Conservation (phyloP, 2,113 vertebrate genomes). For the Sorex fumeus region DNA sequence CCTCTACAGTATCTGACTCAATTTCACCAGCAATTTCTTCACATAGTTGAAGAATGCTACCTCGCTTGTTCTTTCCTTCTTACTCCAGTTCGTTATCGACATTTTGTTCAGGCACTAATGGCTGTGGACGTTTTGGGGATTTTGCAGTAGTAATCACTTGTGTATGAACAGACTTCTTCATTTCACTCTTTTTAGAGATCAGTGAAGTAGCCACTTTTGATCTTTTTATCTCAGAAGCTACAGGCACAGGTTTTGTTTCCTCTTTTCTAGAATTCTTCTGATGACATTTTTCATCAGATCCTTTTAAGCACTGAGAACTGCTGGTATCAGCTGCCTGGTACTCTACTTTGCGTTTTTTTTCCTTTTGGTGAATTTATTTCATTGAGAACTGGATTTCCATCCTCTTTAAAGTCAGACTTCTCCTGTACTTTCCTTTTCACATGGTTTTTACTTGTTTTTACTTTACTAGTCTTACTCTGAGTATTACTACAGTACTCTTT, state of each 20-base stretch:
- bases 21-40: constrained; percentile 99
- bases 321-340: constrained; percentile 68
- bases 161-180: constrained; percentile 81
- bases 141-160: constrained; percentile 83
- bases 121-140: constrained; percentile 81
- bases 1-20: constrained; percentile 96
- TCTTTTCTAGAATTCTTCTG: constrained; percentile 77
- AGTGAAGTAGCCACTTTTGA: constrained; percentile 76
- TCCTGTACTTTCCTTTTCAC: constrained; percentile 83
- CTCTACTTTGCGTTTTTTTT: constrained; percentile 82
- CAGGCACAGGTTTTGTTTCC: constrained; percentile 57
- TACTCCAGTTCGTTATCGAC: constrained; percentile 75
- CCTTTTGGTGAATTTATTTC: constrained; percentile 84
- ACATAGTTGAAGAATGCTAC: constrained; percentile 97
- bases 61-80: constrained; percentile 89
- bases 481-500: constrained; percentile 57
- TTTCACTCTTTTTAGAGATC: constrained; percentile 74
- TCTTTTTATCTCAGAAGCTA: constrained; percentile 75
- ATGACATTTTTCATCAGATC: constrained; percentile 62
- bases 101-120: constrained; percentile 80
- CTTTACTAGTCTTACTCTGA: constrained; percentile 82
- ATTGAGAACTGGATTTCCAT: constrained; percentile 61
- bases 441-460: constrained; percentile 80
- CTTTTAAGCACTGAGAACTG: constrained; percentile 62
- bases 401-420: constrained; percentile 75